Conservation (phyloP, 1,140 invertebrate species). For the Dendroctonus ponderosae region DNA sequence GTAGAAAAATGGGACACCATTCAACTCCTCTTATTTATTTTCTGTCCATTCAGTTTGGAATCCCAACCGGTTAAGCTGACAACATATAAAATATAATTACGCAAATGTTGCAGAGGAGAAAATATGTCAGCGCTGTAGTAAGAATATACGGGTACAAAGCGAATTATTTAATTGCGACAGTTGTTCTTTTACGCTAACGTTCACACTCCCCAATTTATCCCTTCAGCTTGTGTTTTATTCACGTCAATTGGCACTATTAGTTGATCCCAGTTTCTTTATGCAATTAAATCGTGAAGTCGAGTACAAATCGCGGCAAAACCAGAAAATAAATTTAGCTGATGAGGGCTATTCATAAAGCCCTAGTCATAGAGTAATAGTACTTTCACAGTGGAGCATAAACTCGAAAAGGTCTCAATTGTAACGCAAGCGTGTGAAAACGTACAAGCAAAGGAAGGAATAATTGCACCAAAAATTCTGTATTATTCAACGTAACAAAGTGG, state of each 20-base stretch:
- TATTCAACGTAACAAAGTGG: too few species aligned
- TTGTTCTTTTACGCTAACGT: conserved; percentile 6
- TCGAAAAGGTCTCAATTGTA: too few species aligned
- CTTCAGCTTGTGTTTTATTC: conserved; percentile 34
- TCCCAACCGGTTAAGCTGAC: too few species aligned
- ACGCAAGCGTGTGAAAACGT: too few species aligned
- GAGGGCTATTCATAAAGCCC: conserved; percentile 37
- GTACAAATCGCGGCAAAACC: conserved; percentile 40
- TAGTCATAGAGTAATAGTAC: conserved; percentile 8
- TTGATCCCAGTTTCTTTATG: conserved; percentile 38
- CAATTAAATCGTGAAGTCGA: conserved; percentile 35
- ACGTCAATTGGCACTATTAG: conserved; percentile 40
- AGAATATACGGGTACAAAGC: too few species aligned
- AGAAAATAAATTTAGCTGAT: conserved; percentile 40
- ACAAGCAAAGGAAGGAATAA: too few species aligned
- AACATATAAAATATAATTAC: background rate
- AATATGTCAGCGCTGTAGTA: background rate
- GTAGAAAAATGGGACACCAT: too few species aligned
- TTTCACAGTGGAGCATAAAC: conserved; percentile 1
- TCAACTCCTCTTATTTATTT: too few species aligned
- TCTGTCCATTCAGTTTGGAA: too few species aligned
- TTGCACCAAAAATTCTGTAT: too few species aligned
- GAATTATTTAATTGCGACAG: too few species aligned
- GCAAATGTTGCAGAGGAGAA: conserved; percentile 3
- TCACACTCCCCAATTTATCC: conserved; percentile 13